Evolutionary conservation across 2,113 vertebrate genomes (phyloP).

Genomic region (Chunga burmeisteri): DNA sequence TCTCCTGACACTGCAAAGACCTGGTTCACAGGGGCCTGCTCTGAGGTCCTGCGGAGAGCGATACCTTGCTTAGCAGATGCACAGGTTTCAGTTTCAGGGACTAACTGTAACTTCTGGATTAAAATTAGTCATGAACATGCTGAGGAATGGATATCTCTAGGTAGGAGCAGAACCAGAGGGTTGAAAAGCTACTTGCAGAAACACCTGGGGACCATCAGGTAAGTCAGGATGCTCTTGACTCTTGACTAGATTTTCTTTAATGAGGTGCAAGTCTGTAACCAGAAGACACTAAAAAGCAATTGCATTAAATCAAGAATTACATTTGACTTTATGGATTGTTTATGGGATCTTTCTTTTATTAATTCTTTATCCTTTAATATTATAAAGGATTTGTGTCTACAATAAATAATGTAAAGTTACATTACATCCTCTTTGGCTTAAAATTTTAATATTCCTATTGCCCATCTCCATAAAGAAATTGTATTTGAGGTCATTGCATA

Average conservation of each 20-base stretch:
- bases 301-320: constrained; percentile 29
- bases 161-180: neutral
- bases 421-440: constrained; percentile 74
- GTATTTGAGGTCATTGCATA: constrained; percentile 67
- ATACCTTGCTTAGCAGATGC: neutral
- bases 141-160: neutral
- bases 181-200: neutral
- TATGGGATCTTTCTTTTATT: constrained; percentile 58
- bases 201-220: neutral
- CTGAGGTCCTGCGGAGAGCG: neutral
- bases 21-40: rapidly evolving
- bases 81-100: neutral
- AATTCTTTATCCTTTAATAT: constrained; percentile 70
- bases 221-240: neutral
- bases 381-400: constrained; percentile 68
- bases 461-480: constrained; percentile 78
- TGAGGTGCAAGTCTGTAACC: neutral
- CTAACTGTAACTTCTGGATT: neutral
- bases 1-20: neutral
- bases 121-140: neutral
- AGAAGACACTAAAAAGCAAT: constrained; percentile 23
- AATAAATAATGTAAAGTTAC: constrained; percentile 77
- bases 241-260: neutral
- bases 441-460: constrained; percentile 76
- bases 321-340: constrained; percentile 47